Percentiles rank a stretch among this genome's conserved stretches.
Conservation (phyloP, 2,888 invertebrate species). For the Noctua janthina region DNA sequence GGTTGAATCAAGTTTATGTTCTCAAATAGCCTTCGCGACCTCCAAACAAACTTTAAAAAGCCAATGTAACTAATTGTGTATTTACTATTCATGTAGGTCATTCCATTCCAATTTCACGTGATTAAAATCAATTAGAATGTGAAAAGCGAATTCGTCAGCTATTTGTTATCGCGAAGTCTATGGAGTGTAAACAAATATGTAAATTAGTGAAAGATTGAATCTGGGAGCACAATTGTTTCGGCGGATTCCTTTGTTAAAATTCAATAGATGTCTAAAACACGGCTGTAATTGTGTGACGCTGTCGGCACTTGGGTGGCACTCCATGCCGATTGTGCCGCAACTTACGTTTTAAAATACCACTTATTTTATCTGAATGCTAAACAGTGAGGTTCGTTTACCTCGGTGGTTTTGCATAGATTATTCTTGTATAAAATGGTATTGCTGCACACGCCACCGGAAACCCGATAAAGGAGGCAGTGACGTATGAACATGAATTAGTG, state of each 20-base stretch:
- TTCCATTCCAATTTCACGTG: constrained; percentile 38
- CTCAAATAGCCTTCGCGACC: constrained; percentile 31
- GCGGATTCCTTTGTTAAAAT: constrained; percentile 56
- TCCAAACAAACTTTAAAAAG: constrained; percentile 42
- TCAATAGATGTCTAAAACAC: constrained; percentile 59
- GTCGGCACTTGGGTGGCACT: constrained; percentile 38
- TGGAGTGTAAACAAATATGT: constrained; percentile 48
- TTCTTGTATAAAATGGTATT: constrained; percentile 66
- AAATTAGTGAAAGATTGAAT: constrained; percentile 58
- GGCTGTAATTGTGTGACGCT: constrained; percentile 40
- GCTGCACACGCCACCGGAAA: constrained; percentile 79
- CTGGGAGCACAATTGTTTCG: constrained; percentile 45
- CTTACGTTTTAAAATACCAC: constrained; percentile 31
- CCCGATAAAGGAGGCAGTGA: constrained; percentile 76
- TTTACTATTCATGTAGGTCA: constrained; percentile 35
- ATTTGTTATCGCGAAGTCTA: constrained; percentile 37
- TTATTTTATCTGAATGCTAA: constrained; percentile 68
- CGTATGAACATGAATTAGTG: constrained; percentile 75
- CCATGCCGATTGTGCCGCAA: constrained; percentile 36
- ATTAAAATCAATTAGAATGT: constrained; percentile 50
- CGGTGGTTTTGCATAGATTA: constrained; percentile 74
- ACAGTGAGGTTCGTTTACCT: constrained; percentile 73
- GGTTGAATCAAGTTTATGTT: constrained; percentile 50
- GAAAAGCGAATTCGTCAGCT: constrained; percentile 44
- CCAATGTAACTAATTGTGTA: constrained; percentile 20